A percentile compares a stretch with the other conserved stretches of the same genome.
Conservation (phyloP, 2,797 vertebrate species). For the Natrix natrix region DNA sequence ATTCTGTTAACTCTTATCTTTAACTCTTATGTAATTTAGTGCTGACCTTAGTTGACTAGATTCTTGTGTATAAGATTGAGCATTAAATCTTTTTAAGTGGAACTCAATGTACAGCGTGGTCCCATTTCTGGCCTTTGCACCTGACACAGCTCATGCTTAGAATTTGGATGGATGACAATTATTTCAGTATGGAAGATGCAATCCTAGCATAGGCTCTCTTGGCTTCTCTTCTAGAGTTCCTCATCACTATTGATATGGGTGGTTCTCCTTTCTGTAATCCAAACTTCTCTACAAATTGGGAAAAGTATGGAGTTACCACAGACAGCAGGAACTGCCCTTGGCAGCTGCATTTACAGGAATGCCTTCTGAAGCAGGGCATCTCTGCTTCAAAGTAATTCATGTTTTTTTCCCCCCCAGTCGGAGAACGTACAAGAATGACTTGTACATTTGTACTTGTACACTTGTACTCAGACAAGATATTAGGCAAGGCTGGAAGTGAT, state of each 20-base stretch:
- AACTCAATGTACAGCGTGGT: neutral
- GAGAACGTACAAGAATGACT: neutral
- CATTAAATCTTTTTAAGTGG: neutral
- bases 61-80: neutral
- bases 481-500: neutral
- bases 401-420: neutral
- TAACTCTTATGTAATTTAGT: neutral
- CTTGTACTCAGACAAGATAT: neutral
- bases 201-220: neutral
- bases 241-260: neutral
- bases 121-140: neutral
- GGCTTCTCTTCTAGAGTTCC: neutral
- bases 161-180: neutral
- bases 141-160: neutral
- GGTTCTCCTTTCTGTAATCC: neutral
- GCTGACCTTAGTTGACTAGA: neutral
- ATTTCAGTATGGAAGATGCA: neutral
- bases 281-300: neutral
- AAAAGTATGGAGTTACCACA: neutral
- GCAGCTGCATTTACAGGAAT: neutral
- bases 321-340: neutral
- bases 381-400: neutral
- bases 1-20: neutral
- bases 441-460: too few species aligned
- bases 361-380: neutral